Base-by-base conservation (phyloP, 2,888 invertebrate genomes). In the Meandrusa payeni region DNA sequence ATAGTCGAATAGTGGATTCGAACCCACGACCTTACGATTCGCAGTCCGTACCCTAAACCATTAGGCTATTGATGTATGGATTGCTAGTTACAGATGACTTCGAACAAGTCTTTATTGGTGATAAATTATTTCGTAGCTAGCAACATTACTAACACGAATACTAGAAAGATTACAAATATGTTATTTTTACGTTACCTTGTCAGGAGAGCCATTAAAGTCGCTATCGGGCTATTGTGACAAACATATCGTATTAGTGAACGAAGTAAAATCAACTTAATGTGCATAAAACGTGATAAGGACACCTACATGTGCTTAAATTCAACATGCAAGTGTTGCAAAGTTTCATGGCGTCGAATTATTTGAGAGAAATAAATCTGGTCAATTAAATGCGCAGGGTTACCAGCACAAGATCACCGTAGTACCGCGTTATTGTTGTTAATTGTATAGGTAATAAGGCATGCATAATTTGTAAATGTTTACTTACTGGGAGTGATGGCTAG, bases 151-250 rank as follows among this genome's bases (percentile, higher is more conserved):
- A 58, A 46, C 51, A 54, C 59, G 63, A 57, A 69, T 76, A 75
- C 59, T 55, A 59, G 55, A 66, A 68, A 58, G 64, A 61, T 65
- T 65, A 62, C 60, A 69, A 39, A 39, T 34, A 38, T 57, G 55
- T 66, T 67, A 55, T 57, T 67, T 65, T 76, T 83, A 83, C 81
- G 69, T 94, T 96, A 96, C 96, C 96, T 96, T 93, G 94, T 93
- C 80, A 96, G 92, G 79, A 96, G 93, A 90, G 94, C 95, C 95
- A 96, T 95, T 92, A 96, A 94, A 90, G 94, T 95, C 92, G 95
- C 96, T 93, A 96, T 94, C 89, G 96, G 95, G 95, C 96, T 95
- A 94, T 90, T 91, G 92, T 90, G 92, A 90, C 89, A 91, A 90
- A 92, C 88, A 91, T 86, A 90, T 66, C 74, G 48, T 68, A 85